Percentiles rank a stretch among this genome's conserved stretches.
These are phyloP conservation scores for Dromococcyx pavoninus DNA, from an alignment of 2,797 vertebrate genomes.

Conservation along the genomic window DNA sequence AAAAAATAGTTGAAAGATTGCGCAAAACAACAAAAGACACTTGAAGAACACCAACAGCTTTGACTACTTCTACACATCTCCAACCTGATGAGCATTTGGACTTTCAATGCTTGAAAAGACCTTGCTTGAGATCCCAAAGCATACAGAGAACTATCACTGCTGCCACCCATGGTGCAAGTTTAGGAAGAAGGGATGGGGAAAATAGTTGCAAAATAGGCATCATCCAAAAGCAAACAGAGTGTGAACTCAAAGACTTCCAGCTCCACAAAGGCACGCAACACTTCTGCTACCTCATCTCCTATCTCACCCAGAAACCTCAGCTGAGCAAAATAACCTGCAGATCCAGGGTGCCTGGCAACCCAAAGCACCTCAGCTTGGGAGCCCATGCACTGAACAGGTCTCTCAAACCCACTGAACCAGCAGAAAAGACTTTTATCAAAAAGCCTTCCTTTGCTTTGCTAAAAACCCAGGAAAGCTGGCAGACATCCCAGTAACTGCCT, in stretches of 20 bases:
- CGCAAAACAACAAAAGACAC: background rate
- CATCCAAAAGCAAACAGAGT: background rate
- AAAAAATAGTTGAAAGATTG: background rate
- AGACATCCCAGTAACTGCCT: background rate
- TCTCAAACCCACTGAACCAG: background rate
- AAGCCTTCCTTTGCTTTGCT: background rate
- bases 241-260: background rate
- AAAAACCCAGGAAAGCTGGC: background rate
- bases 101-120: background rate
- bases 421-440: background rate
- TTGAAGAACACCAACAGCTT: background rate
- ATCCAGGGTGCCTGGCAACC: background rate
- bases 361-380: background rate
- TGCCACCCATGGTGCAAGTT: background rate
- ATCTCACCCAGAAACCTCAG: background rate
- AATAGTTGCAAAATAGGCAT: background rate
- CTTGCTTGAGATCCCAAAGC: background rate
- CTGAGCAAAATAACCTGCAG: background rate
- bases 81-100: background rate
- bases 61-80: background rate
- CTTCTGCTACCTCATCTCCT: background rate
- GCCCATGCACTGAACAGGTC: background rate
- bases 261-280: background rate
- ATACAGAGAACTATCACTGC: background rate
- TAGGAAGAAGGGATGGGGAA: background rate